Base-by-base conservation (phyloP, 2,797 vertebrate genomes). In the Danio tinwini region DNA sequence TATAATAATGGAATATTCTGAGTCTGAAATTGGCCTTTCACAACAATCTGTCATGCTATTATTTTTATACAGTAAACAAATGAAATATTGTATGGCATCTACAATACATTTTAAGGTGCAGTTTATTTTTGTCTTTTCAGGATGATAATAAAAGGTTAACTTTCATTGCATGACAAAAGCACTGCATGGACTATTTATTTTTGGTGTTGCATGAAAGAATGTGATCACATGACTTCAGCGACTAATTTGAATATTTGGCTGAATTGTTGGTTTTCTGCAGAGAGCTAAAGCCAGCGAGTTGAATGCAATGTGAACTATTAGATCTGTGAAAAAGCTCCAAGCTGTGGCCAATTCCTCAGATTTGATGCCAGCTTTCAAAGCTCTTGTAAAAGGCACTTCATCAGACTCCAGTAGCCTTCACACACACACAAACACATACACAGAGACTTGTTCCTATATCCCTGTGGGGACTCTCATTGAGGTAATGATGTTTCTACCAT, bases 381-480 rank as follows among this genome's bases (percentile, higher is more conserved):
- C 39, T 61, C 78, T 53, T 3, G 44, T 29, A 78, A 80, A 87
- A 86, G 70, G 73, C 79, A 63, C 82, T 85, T 81, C 76, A 87
- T 90, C 86, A 88, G 84, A 86, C 87, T 87, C 59, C 29, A 86
- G 64, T 17, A 71, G 21, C 19, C 59, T 29, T 29, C 29, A 29
- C 29, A 29, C 29, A 3, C 29, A 1, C 29, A 3, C 29, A 29
- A 29, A 29, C 12, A 17, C 67, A 45, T 67, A 78, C 76, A 49
- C 40, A 21, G n/a, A n/a, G n/a, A n/a, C n/a, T n/a, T n/a, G n/a
- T n/a, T n/a, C n/a, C n/a, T n/a, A n/a, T n/a, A n/a, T n/a, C 29
- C 1, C 29, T 29, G 29, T 29, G 29, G 29, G 29, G 29, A 29
- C 29, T 29, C n/a, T n/a, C n/a, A n/a, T n/a, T n/a, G n/a, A n/a